Percentiles rank a stretch among this genome's conserved stretches.
Evolutionary conservation across 2,113 vertebrate species (phyloP).

Genomic region (Forbesichthys papilliferus): DNA sequence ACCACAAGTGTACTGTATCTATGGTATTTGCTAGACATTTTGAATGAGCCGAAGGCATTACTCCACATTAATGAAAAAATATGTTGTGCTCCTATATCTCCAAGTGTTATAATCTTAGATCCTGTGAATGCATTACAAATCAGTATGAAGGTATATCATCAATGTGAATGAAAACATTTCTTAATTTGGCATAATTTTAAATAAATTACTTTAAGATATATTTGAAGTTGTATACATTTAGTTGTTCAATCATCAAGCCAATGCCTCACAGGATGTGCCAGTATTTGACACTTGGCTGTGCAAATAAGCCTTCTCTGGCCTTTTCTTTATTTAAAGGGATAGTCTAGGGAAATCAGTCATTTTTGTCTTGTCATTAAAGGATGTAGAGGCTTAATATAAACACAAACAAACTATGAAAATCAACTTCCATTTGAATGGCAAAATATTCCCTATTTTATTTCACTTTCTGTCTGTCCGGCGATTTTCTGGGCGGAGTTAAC

Average conservation of each 20-base stretch:
- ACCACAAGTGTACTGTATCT: neutral
- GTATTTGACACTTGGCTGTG: neutral
- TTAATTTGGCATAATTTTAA: too few species aligned
- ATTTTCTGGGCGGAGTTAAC: too few species aligned
- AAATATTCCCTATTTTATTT: too few species aligned
- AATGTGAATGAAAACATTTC: neutral
- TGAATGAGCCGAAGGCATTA: neutral
- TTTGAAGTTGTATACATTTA: neutral
- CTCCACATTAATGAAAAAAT: neutral
- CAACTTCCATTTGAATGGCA: too few species aligned
- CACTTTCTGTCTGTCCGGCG: too few species aligned
- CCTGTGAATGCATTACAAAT: constrained; percentile 5
- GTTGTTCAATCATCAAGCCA: constrained; percentile 25
- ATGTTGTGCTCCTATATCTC: neutral
- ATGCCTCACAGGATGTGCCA: constrained; percentile 23
- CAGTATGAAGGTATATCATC: neutral
- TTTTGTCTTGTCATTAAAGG: too few species aligned
- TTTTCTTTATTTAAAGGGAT: too few species aligned
- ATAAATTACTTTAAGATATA: neutral
- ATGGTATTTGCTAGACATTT: neutral
- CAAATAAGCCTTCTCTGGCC: too few species aligned
- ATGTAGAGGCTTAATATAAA: too few species aligned
- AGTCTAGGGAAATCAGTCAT: too few species aligned
- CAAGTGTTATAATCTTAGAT: neutral
- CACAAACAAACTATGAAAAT: too few species aligned